A percentile compares a stretch with the other conserved stretches of the same genome.
phyloP scores from a whole-genome alignment of 1,140 invertebrate species.

The Littorina saxatilis region DNA sequence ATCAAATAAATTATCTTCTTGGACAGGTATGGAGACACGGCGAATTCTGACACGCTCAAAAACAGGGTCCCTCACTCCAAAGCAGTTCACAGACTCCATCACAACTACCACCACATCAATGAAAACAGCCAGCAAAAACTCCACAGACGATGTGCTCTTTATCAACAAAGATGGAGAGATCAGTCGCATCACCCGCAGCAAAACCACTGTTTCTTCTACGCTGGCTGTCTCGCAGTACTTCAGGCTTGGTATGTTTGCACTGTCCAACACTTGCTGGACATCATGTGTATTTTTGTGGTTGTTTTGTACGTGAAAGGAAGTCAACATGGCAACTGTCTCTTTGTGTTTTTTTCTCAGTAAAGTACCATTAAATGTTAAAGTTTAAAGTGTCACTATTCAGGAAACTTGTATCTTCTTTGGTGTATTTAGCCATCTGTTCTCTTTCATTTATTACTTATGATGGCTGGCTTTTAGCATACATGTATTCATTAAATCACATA shows the following conservation, averaged over 20 bases:
- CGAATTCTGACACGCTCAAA: slow-evolving; percentile 83
- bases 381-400: too few species aligned
- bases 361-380: too few species aligned
- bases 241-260: slow-evolving; percentile 62
- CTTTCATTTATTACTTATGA: too few species aligned
- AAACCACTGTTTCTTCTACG: slow-evolving; percentile 75
- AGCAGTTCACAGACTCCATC: slow-evolving; percentile 73
- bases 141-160: slow-evolving; percentile 70
- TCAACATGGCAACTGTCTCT: not conserved
- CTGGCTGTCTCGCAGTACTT: slow-evolving; percentile 57
- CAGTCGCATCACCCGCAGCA: slow-evolving; percentile 85
- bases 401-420: too few species aligned
- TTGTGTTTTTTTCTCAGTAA: not conserved
- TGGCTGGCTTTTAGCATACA: too few species aligned
- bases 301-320: not conserved
- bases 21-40: slow-evolving; percentile 62
- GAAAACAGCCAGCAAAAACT: slow-evolving; percentile 60
- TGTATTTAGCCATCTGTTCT: too few species aligned
- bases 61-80: slow-evolving; percentile 84
- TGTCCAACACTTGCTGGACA: not conserved
- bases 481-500: too few species aligned
- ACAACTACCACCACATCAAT: slow-evolving; percentile 63
- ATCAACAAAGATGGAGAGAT: slow-evolving; percentile 77
- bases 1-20: too few species aligned
- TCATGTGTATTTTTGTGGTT: too few species aligned